phyloP scores from a whole-genome alignment of 2,113 vertebrate genomes.

The Ptychochromis oligacanthus region DNA sequence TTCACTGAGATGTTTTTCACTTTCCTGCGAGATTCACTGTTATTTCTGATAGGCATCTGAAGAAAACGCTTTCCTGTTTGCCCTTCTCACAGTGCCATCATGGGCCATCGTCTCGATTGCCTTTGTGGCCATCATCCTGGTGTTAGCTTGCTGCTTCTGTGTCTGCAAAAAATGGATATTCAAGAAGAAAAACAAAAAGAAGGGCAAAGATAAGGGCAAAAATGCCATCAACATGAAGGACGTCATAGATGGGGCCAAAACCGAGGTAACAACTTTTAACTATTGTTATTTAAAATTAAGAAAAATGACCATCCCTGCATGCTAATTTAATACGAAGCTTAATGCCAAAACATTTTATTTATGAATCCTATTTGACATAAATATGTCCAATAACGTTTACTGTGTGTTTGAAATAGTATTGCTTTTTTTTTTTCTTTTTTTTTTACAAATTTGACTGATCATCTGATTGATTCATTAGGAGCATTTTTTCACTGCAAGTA shows the following conservation, averaged over 20 bases:
- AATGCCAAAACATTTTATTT: neutral
- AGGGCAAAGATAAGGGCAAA: conserved; percentile 99
- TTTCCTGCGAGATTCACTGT: neutral
- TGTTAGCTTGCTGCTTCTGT: conserved; percentile 99
- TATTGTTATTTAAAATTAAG: neutral
- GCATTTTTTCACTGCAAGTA: neutral
- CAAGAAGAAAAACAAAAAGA: conserved; percentile 99
- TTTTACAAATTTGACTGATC: neutral
- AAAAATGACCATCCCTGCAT: neutral
- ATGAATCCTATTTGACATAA: neutral
- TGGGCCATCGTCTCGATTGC: conserved; percentile 99
- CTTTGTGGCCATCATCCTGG: conserved; percentile 95
- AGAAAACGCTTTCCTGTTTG: neutral
- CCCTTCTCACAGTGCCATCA: conserved; percentile 88
- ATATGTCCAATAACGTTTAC: conserved; percentile 2
- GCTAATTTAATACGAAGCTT: neutral
- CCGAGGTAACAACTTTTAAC: conserved; percentile 88
- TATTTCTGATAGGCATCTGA: neutral
- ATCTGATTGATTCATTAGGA: neutral
- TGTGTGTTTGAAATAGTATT: no score
- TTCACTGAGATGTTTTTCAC: neutral
- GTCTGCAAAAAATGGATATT: conserved; percentile 99
- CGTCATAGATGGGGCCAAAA: conserved; percentile 94
- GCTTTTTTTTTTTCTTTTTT: no score
- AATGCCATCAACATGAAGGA: conserved; percentile 99